Evolutionary conservation across 1,140 invertebrate genomes (phyloP), one percentile per base, ranked within the genome.

Genomic region (Macrobrachium nipponense): DNA sequence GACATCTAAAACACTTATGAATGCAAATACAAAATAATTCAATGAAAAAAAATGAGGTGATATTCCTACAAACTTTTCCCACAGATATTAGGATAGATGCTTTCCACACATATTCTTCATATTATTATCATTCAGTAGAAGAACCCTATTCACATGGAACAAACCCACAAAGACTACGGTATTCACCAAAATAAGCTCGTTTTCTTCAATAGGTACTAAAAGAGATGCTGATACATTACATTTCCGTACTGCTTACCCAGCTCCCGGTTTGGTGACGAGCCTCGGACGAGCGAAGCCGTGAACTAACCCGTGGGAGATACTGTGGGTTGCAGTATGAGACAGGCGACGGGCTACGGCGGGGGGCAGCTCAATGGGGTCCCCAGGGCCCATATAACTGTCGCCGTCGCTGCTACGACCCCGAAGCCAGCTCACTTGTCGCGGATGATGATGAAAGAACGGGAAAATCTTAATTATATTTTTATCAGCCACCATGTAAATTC

Each of bases 341-440:
- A 80, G 82, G 27, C 87, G 87, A 7, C 23, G 36, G 76, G 82
- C 73, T n/a, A 80, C 60, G 43, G 66, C 72, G n/a, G 88, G 88
- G 17, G 75, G 86, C 58, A 87, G 51, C 44, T 87, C 82, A 68
- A 89, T 66, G 62, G 78, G 60, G 4, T 86, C 83, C 15, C 73
- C 43, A 18, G 43, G 23, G 10, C 64, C n/a, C 7, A 75, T 58
- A 4, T 18, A 18, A 36, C 51, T 64, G 0, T 87, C 85, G 7
- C 64, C 86, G n/a, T 87, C 86, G 27, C 77, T 60, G 20, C 80
- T 81, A 58, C 79, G 92, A 88, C 92, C 92, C 75, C 92, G 92
- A 90, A 95, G 95, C 95, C 95, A 96, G 91, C 94, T 95, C 36
- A 95, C 95, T 94, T 85, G 84, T 89, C 20, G n/a, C 36, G 23